Conservation (phyloP, 2,888 invertebrate species). For the Gandaritis pyraliata region DNA sequence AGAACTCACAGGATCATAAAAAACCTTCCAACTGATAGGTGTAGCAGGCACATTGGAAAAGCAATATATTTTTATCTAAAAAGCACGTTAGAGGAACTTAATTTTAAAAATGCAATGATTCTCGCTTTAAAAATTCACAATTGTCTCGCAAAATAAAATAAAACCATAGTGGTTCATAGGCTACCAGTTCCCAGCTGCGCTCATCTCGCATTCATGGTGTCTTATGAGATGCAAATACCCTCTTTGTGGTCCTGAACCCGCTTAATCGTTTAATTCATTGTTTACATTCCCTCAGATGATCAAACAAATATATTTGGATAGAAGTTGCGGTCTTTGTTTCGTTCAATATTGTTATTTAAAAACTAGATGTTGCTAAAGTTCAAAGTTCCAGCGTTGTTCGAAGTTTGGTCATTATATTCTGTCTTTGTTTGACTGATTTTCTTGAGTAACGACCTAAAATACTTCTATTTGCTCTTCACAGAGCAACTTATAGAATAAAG, state of each 20-base stretch:
- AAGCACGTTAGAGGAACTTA: too few relatives aligned
- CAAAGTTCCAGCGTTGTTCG: neutral
- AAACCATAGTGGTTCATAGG: neutral
- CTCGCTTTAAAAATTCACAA: too few relatives aligned
- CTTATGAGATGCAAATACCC: slow-evolving; percentile 55
- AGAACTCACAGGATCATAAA: neutral
- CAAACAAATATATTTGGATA: slow-evolving; percentile 5
- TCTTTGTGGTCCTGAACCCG: slow-evolving; percentile 36
- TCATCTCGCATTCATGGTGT: slow-evolving; percentile 49
- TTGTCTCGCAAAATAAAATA: slow-evolving; percentile 3
- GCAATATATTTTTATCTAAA: too few relatives aligned
- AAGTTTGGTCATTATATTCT: neutral
- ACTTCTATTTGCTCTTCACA: too few relatives aligned
- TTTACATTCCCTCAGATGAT: slow-evolving; percentile 18
- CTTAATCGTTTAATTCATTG: slow-evolving; percentile 52
- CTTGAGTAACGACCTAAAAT: neutral
- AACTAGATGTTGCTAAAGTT: neutral
- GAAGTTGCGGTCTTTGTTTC: neutral
- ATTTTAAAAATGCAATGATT: too few relatives aligned
- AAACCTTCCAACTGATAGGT: neutral
- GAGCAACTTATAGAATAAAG: too few relatives aligned
- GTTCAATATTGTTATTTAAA: neutral
- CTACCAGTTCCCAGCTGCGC: slow-evolving; percentile 25
- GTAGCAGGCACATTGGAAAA: too few relatives aligned
- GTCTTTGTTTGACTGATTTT: neutral